phyloP scores from a whole-genome alignment of 2,888 invertebrate species.

The Drosophila lutescens region DNA sequence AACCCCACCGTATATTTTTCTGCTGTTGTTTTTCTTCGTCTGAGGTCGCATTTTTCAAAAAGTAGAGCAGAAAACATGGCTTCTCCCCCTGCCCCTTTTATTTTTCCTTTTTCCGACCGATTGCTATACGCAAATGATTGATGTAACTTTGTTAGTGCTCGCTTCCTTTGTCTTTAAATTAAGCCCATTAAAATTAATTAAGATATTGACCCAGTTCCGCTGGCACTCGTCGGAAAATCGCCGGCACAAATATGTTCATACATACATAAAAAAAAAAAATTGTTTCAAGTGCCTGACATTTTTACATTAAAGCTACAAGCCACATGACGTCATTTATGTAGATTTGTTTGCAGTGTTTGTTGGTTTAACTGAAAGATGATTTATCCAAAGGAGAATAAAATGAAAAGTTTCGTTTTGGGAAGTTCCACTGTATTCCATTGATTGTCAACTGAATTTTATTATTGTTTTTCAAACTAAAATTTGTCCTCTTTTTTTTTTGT shows the following conservation, averaged over 20 bases:
- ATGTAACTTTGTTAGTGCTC: constrained; percentile 38
- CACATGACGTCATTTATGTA: constrained; percentile 24
- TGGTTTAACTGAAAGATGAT: neutral
- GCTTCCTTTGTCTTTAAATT: constrained; percentile 48
- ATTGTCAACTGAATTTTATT: neutral
- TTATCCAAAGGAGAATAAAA: no score
- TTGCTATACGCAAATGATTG: constrained; percentile 41
- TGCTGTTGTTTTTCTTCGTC: neutral
- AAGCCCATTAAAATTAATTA: constrained; percentile 54
- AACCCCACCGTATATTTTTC: neutral
- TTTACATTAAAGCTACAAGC: constrained; percentile 20
- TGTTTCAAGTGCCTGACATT: constrained; percentile 33
- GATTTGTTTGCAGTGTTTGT: constrained; percentile 4
- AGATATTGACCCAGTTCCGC: constrained; percentile 50
- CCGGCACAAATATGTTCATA: constrained; percentile 5
- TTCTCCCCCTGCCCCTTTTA: neutral
- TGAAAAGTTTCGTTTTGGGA: neutral
- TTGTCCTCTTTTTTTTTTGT: neutral
- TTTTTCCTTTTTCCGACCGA: neutral
- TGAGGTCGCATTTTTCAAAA: constrained; percentile 15
- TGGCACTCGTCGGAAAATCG: constrained; percentile 19
- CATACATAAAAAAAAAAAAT: constrained; percentile 17
- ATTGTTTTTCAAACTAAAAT: no score
- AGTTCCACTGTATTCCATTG: neutral
- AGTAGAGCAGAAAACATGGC: constrained; percentile 22